phyloP scores from a whole-genome alignment of 1,140 invertebrate genomes.

The Zaprionus lachaisei region DNA sequence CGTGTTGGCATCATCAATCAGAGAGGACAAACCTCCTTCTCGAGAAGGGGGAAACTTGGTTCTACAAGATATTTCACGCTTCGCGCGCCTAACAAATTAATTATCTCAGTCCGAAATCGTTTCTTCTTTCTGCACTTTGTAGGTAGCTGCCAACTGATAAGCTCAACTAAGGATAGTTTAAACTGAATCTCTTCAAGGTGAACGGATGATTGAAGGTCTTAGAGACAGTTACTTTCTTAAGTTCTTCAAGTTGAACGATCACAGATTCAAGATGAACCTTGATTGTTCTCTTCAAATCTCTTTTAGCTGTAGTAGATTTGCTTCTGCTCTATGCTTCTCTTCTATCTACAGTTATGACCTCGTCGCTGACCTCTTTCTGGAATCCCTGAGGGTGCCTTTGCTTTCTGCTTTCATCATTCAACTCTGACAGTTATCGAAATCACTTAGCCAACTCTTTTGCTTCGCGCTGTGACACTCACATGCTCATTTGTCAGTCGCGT shows the following conservation, averaged over 20 bases:
- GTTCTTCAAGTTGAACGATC: too few relatives aligned
- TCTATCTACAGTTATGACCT: constrained; percentile 5
- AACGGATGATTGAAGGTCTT: not conserved
- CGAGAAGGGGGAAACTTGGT: constrained; percentile 9
- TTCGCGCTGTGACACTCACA: constrained; percentile 34
- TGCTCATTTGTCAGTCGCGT: constrained; percentile 43
- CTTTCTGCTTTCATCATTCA: constrained; percentile 11
- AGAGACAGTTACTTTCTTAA: not conserved
- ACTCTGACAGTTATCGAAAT: constrained; percentile 25
- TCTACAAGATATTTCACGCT: constrained; percentile 72
- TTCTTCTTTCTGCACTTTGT: constrained; percentile 2
- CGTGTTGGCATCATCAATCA: constrained; percentile 79
- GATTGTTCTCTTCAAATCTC: not conserved
- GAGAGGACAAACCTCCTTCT: constrained; percentile 41
- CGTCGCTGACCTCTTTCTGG: constrained; percentile 1
- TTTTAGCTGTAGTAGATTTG: not conserved
- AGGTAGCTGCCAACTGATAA: constrained; percentile 36
- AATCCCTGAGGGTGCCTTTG: constrained; percentile 2
- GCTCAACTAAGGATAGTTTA: constrained; percentile 3
- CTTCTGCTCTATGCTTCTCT: not conserved
- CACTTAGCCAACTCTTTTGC: constrained; percentile 43
- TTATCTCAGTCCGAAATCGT: constrained; percentile 19
- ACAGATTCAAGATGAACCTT: not conserved
- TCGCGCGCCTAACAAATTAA: constrained; percentile 67
- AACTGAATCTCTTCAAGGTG: not conserved